Evolutionary conservation across 2,113 vertebrate genomes (phyloP), one percentile per base, ranked within the genome.

Genomic region (Bettongia penicillata): DNA sequence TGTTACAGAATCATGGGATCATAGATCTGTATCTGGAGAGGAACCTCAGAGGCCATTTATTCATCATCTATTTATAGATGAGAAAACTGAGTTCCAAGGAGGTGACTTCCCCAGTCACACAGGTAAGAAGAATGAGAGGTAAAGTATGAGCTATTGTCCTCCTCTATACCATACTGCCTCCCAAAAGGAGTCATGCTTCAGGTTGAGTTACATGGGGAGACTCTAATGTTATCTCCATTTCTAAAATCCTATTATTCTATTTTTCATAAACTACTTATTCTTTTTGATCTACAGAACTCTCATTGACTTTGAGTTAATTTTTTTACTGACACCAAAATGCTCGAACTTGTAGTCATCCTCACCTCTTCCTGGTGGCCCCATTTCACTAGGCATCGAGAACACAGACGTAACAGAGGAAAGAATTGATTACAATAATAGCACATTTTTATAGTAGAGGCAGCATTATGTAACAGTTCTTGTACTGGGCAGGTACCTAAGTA

Each of bases 51-150:
- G 52, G 14, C 96, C 95, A 91, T 93, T 43, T 92, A 97, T 96
- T 96, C n/a, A n/a, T n/a, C n/a, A n/a, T n/a, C n/a, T n/a, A n/a
- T 92, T 95, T 91, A 47, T 24, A 90, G 47, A 48, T 91, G 89
- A 90, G 77, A 37, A 93, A 91, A 89, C 48, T 43, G 55, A 95
- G 89, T 8, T 31, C 8, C 94, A 94, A 68, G 48, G 57, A 37
- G 97, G 16, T 51, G 97, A 94, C 92, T 77, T 96, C 43, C 93
- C 89, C 57, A 92, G 92, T 90, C 49, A 97, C 91, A 77, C 51
- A 95, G 55, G 16, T 53, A 94, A 97, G 47, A 68, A 93, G 96
- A 25, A 96, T 77, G 84, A 90, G 95, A 96, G 93, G 0, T 5
- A 51, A 37, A n/a, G 92, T 51, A 2, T 50, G 51, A 91, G 25